Conservation (phyloP, 2,888 invertebrate species). For the Ophonus ardosiacus region DNA sequence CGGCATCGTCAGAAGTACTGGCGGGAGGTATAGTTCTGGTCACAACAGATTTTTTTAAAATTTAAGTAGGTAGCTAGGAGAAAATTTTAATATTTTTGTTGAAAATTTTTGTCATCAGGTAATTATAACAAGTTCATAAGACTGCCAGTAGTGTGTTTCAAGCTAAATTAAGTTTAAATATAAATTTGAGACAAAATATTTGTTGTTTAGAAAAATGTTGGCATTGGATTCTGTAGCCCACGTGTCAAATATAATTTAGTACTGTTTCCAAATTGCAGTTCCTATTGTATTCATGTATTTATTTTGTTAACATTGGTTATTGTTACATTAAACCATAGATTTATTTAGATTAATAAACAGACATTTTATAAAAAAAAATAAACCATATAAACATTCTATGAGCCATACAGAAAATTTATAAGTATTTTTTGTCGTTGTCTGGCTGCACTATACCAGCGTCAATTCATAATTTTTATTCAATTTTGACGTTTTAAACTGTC, state of each 20-base stretch:
- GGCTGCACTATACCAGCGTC: too few species aligned
- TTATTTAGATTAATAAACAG: too few species aligned
- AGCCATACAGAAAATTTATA: too few species aligned
- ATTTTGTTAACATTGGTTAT: too few species aligned
- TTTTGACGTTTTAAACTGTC: too few species aligned
- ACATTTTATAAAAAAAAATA: too few species aligned
- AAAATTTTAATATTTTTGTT: slow-evolving; percentile 5
- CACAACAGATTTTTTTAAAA: neutral
- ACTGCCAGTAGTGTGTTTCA: neutral
- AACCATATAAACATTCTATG: too few species aligned
- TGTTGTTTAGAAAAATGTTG: slow-evolving; percentile 10
- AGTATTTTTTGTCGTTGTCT: too few species aligned
- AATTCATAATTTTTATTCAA: too few species aligned
- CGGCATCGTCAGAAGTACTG: too few species aligned
- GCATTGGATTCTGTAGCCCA: neutral
- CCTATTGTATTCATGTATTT: neutral
- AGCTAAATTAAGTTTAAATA: slow-evolving; percentile 25
- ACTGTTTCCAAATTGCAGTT: slow-evolving; percentile 15
- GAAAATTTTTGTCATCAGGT: neutral
- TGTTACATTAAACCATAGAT: too few species aligned
- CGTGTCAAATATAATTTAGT: slow-evolving; percentile 6
- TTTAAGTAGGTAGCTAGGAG: neutral
- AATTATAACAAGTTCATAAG: neutral
- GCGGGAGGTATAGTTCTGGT: neutral
- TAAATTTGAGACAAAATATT: slow-evolving; percentile 22